Percentiles rank a stretch among this genome's conserved stretches.
Conservation (phyloP, 2,888 invertebrate genomes). For the Hemistola chrysoprasaria region DNA sequence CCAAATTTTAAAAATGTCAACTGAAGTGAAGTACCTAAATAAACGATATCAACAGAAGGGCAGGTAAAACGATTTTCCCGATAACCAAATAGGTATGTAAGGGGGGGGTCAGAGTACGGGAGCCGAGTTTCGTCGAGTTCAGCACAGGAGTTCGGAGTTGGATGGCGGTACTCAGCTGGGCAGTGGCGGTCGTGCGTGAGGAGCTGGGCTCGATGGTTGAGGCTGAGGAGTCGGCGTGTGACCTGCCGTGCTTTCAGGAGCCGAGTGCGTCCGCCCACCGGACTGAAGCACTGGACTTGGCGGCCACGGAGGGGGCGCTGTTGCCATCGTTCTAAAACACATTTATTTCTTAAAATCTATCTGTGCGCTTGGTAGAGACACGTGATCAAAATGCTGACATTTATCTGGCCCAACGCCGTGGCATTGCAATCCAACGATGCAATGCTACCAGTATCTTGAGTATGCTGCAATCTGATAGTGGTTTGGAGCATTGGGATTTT, state of each 20-base stretch:
- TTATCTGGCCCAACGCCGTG: too few species aligned
- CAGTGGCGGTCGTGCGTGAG: conserved; percentile 67
- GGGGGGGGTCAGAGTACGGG: conserved; percentile 71
- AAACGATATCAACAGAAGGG: conserved; percentile 10
- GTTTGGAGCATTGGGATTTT: too few species aligned
- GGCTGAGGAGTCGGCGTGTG: conserved; percentile 71
- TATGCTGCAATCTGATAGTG: too few species aligned
- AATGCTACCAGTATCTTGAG: too few species aligned
- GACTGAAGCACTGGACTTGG: conserved; percentile 89
- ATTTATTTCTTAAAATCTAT: too few species aligned
- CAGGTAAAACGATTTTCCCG: conserved; percentile 66
- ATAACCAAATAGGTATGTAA: conserved; percentile 55
- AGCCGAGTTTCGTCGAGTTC: conserved; percentile 81
- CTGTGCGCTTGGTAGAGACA: too few species aligned
- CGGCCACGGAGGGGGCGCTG: conserved; percentile 89
- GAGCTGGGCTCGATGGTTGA: conserved; percentile 73
- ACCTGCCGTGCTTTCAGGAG: conserved; percentile 84
- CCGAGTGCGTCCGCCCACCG: conserved; percentile 87
- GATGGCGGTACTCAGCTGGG: conserved; percentile 82
- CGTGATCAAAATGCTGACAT: too few species aligned
- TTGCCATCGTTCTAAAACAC: conserved; percentile 82
- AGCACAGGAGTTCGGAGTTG: conserved; percentile 83
- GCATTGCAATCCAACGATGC: too few species aligned
- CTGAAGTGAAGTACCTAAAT: too few species aligned
- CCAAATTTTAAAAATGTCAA: too few species aligned